Evolutionary conservation across 2,113 vertebrate genomes (phyloP).

Genomic region (Ochotona curzoniae): DNA sequence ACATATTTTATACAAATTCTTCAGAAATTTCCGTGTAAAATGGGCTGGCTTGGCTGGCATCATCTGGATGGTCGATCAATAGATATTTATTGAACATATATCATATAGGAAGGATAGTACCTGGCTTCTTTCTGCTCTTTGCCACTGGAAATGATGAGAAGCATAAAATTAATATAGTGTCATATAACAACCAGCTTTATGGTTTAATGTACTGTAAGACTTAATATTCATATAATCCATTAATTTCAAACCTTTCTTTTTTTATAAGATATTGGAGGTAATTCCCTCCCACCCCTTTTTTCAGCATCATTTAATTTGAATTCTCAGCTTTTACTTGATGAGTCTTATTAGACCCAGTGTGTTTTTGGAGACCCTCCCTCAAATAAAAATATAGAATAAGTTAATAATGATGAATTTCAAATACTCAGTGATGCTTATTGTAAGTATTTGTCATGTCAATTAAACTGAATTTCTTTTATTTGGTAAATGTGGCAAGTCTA

Average conservation of each 20-base stretch:
- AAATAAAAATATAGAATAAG: constrained; percentile 17
- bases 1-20: constrained; percentile 37
- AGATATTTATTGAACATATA: constrained; percentile 41
- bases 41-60: background rate
- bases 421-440: background rate
- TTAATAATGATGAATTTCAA: constrained; percentile 48
- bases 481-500: background rate
- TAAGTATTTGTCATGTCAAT: background rate
- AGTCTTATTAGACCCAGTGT: background rate
- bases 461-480: constrained; percentile 33
- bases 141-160: background rate
- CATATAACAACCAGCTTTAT: constrained; percentile 13
- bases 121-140: constrained; percentile 3
- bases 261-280: constrained; percentile 39
- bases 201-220: constrained; percentile 50
- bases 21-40: constrained; percentile 2
- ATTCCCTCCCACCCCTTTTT: background rate
- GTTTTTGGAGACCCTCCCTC: constrained; percentile 19
- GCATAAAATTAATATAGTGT: constrained; percentile 63
- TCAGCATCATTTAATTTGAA: background rate
- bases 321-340: constrained; percentile 5
- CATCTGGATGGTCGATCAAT: background rate
- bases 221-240: constrained; percentile 54
- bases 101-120: constrained; percentile 8
- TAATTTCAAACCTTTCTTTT: constrained; percentile 61